Conservation (phyloP, 2,113 vertebrate genomes). For the Ranitomeya imitator region DNA sequence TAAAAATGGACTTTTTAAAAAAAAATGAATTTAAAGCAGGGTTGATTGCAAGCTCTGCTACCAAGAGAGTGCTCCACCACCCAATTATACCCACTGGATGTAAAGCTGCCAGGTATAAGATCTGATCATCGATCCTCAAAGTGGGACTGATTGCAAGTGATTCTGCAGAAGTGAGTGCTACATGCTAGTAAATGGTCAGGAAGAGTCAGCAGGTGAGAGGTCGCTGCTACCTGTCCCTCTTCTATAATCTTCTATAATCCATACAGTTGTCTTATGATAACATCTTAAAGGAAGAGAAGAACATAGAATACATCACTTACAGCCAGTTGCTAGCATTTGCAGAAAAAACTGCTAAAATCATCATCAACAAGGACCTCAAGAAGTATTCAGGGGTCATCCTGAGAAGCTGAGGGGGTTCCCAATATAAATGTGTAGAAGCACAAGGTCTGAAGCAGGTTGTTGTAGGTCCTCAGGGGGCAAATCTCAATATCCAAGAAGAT, state of each 20-base stretch:
- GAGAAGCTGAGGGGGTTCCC: constrained; percentile 56
- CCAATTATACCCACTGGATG: not conserved
- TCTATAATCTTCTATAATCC: not conserved
- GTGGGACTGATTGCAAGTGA: not conserved
- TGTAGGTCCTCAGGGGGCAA: constrained; percentile 43
- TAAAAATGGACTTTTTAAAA: too few relatives aligned
- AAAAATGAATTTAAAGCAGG: not conserved
- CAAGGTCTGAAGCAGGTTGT: constrained; percentile 1
- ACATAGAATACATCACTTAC: constrained; percentile 76
- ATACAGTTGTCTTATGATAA: not conserved
- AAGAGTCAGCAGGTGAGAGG: not conserved
- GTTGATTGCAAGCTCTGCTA: not conserved
- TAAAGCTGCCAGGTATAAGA: not conserved
- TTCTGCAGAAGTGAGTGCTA: not conserved
- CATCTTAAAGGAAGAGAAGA: not conserved
- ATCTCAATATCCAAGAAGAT: constrained; percentile 29
- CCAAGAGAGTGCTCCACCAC: too few relatives aligned
- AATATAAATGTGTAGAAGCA: constrained; percentile 7
- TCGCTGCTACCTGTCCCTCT: not conserved
- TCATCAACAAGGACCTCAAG: constrained; percentile 90
- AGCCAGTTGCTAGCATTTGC: constrained; percentile 97
- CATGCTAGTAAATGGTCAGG: too few relatives aligned
- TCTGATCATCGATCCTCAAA: not conserved
- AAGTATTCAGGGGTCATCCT: constrained; percentile 88
- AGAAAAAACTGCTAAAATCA: constrained; percentile 91